A percentile compares a stretch with the other conserved stretches of the same genome.
Conservation (phyloP, 2,113 vertebrate genomes). For the Carassius gibelio region DNA sequence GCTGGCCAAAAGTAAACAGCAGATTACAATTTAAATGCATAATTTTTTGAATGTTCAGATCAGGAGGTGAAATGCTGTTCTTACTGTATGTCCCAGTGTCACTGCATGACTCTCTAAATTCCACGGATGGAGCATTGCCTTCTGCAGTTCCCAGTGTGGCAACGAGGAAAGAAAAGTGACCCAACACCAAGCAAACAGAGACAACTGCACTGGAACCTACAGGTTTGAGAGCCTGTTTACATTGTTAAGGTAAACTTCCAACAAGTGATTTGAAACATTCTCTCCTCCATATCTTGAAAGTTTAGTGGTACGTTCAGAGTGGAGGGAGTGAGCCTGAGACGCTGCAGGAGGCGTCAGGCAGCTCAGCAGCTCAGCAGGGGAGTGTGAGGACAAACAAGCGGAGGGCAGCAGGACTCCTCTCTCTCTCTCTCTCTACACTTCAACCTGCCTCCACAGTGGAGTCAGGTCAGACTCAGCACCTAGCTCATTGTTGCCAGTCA, state of each 20-base stretch:
- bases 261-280: background rate
- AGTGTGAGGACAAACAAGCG: constrained; percentile 65
- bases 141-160: constrained; percentile 44
- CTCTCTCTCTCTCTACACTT: constrained; percentile 50
- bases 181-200: constrained; percentile 63
- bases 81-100: constrained; percentile 71
- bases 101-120: constrained; percentile 87
- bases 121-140: constrained; percentile 66
- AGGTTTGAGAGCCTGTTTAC: constrained; percentile 26
- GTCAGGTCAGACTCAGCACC: constrained; percentile 67
- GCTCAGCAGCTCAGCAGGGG: constrained; percentile 74
- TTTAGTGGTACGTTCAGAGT: constrained; percentile 74
- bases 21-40: background rate
- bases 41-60: background rate
- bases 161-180: constrained; percentile 38
- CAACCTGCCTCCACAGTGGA: constrained; percentile 65
- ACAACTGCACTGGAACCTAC: constrained; percentile 69
- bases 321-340: constrained; percentile 84
- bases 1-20: constrained; percentile 83
- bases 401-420: constrained; percentile 33
- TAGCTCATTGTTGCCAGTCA: background rate
- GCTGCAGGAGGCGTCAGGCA: constrained; percentile 81
- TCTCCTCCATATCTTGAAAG: constrained; percentile 54
- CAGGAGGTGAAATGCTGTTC: background rate
- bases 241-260: background rate